Base-by-base conservation (phyloP, 1,140 invertebrate species). In the Scaptomyza hsui region DNA sequence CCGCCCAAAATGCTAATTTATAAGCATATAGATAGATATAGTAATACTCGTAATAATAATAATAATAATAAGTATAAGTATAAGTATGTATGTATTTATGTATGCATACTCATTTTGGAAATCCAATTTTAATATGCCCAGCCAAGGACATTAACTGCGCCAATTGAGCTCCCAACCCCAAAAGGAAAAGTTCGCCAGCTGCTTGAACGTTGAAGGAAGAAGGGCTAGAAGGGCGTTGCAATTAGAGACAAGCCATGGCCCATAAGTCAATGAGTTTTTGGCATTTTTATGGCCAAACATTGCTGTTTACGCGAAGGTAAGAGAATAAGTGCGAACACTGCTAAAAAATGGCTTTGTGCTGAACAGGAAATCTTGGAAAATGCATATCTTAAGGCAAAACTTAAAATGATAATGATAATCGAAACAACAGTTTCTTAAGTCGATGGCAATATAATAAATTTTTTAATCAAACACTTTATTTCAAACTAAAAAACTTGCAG, bases 251-350 rank as follows among this genome's bases (percentile, higher is more conserved):
- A 59, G 78, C 56, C 68, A 41, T 56, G 63, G 65, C 68, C 78
- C 67, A 86, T 88, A 86, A 88, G 77, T 86, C 82, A 86, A 86
- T 86, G 75, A 88, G 80, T 75, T 86, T 88, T 75, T 81, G 82
- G 82, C 82, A 75, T 68, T 86, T 86, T 86, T 88, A 88, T 86
- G 74, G 60, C 62, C 65, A 13, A 55, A 60, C 53, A 44, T 41
- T 6, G 37, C 12, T 44, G 10, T 42, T 42, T 16, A 42, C 32
- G 32, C 32, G 3, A 4, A 4, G 32, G 32, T 4, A n/a, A 4
- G 32, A 1, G 12, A 3, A 37, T 9, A 29, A 7, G 12, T 37
- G 32, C 7, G 32, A 37, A 12, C 32, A n/a, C 32, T 37, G 12
- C 12, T n/a, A n/a, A 37, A 37, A 37, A 37, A 37, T 4, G 12